Conservation (phyloP, 2,113 vertebrate species). For the Ardeotis arabs region DNA sequence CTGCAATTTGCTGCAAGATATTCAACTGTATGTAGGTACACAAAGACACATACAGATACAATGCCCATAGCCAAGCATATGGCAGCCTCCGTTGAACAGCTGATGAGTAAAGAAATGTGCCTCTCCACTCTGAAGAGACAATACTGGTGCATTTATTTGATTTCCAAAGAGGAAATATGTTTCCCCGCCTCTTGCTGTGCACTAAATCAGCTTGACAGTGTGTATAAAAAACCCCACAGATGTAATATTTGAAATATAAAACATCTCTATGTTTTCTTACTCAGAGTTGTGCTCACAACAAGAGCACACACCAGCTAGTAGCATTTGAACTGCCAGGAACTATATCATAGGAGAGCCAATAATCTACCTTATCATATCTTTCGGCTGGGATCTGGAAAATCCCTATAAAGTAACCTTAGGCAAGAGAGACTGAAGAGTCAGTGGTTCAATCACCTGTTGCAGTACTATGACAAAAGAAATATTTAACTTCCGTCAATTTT, state of each 20-base stretch:
- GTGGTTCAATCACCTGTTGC: background rate
- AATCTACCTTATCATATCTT: background rate
- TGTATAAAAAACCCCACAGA: background rate
- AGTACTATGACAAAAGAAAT: background rate
- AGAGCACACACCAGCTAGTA: background rate
- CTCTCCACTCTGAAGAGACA: background rate
- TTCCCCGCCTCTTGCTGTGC: background rate
- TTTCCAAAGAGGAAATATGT: background rate
- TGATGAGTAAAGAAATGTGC: background rate
- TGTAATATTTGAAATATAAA: background rate
- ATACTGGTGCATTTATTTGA: background rate
- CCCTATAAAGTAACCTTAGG: background rate
- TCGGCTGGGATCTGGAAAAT: background rate
- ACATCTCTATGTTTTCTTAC: background rate
- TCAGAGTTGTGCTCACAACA: background rate
- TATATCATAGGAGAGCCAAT: rapidly evolving
- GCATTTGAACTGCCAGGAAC: background rate
- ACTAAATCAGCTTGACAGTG: background rate
- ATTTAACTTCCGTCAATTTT: background rate
- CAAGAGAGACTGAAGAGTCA: background rate
- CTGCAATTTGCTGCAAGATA: background rate
- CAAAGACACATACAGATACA: background rate
- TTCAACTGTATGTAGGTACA: background rate
- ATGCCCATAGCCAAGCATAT: background rate
- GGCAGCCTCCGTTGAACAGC: background rate